Percentiles rank a stretch among this genome's conserved stretches.
phyloP scores from a whole-genome alignment of 2,888 invertebrate species.

The Leptogaster cylindrica region DNA sequence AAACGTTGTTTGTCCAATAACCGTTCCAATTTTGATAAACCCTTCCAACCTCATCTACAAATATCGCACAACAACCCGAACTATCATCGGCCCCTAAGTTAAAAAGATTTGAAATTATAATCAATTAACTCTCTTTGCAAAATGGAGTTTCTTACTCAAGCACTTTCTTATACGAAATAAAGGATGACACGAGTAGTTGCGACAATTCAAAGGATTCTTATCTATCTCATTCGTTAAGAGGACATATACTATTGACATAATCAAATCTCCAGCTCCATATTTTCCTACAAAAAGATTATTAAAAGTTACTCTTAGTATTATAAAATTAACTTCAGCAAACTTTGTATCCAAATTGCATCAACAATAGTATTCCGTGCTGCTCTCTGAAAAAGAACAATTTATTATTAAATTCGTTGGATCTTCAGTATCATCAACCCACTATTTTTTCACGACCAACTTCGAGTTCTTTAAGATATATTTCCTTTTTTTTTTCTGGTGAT shows the following conservation, averaged over 20 bases:
- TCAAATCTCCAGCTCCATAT: constrained; percentile 54
- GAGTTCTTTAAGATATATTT: background rate
- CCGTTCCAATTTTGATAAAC: constrained; percentile 63
- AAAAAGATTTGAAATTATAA: too few relatives aligned
- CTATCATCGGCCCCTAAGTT: too few relatives aligned
- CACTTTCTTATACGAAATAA: constrained; percentile 57
- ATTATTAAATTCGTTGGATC: background rate
- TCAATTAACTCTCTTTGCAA: background rate
- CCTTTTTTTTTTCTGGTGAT: background rate
- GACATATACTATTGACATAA: constrained; percentile 56
- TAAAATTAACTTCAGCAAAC: constrained; percentile 48
- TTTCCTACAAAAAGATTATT: constrained; percentile 51
- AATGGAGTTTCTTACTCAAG: constrained; percentile 50
- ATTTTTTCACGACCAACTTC: background rate
- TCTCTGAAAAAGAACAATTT: constrained; percentile 13
- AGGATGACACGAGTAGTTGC: constrained; percentile 55
- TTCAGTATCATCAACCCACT: background rate
- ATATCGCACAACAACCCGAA: constrained; percentile 56
- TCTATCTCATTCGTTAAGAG: constrained; percentile 50
- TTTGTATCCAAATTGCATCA: constrained; percentile 55
- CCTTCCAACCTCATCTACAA: constrained; percentile 59
- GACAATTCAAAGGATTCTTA: constrained; percentile 43
- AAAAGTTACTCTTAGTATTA: background rate
- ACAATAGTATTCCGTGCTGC: constrained; percentile 51
- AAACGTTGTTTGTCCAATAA: constrained; percentile 61